Percentiles rank a stretch among this genome's conserved stretches.
Evolutionary conservation across 1,140 invertebrate species (phyloP).

Genomic region (Drosophila watanabei): DNA sequence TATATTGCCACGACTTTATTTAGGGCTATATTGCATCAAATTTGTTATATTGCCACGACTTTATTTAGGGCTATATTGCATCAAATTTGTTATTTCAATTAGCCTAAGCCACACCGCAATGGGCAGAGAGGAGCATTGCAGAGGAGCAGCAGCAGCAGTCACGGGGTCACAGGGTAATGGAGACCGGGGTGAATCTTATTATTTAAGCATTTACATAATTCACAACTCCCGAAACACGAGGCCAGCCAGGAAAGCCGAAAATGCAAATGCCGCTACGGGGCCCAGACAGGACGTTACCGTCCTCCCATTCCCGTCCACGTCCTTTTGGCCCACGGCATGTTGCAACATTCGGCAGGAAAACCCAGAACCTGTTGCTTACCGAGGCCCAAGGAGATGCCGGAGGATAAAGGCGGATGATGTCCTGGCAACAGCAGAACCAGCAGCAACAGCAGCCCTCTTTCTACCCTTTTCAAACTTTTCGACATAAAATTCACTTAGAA

Average conservation of each 20-base stretch:
- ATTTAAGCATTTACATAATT: constrained; percentile 80
- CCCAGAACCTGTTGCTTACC: constrained; percentile 60
- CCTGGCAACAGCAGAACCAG: constrained; percentile 9
- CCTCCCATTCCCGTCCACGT: constrained; percentile 2
- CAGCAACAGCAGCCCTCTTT: neutral
- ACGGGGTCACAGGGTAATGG: constrained; percentile 23
- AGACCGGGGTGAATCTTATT: constrained; percentile 57
- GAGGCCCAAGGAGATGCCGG: constrained; percentile 22
- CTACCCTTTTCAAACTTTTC: constrained; percentile 80
- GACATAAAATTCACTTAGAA: constrained; percentile 83
- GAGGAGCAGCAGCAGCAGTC: neutral
- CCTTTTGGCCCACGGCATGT: constrained; percentile 54
- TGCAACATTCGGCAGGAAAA: constrained; percentile 64
- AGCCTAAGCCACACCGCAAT: constrained; percentile 61
- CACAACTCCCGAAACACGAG: constrained; percentile 54
- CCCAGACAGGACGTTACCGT: neutral
- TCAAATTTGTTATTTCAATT: constrained; percentile 78
- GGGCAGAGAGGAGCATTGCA: neutral
- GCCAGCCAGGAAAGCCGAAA: constrained; percentile 53
- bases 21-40: constrained; percentile 23
- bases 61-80: constrained; percentile 24
- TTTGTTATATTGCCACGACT: constrained; percentile 21
- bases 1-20: constrained; percentile 23
- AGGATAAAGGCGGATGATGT: constrained; percentile 10
- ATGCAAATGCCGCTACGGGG: constrained; percentile 65